These are phyloP conservation scores for Drosophila quinaria DNA, from an alignment of 2,888 invertebrate species.

Conservation along the genomic window DNA sequence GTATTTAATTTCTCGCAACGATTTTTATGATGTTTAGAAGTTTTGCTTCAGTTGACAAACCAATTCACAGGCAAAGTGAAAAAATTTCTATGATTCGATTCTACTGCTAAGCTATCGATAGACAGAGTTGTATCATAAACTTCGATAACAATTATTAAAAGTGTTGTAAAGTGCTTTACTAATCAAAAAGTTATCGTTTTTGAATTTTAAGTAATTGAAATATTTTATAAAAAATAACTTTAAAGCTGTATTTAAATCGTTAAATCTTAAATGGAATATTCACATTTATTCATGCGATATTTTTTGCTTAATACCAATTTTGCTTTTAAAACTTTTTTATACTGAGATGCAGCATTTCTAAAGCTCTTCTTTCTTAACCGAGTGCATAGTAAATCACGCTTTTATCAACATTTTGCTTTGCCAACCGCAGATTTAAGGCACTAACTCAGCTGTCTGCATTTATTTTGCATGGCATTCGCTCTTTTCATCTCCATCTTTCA, in stretches of 20 bases:
- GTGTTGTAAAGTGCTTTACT: conserved; percentile 1
- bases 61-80: conserved; percentile 73
- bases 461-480: conserved; percentile 55
- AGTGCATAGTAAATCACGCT: conserved; percentile 67
- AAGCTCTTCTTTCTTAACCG: conserved; percentile 37
- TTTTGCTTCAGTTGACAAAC: conserved; percentile 70
- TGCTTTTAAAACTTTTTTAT: conserved; percentile 23
- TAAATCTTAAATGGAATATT: conserved; percentile 1
- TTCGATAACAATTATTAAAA: background rate
- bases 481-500: conserved; percentile 19
- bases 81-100: background rate
- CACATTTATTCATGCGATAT: conserved; percentile 89
- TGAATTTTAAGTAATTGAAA: background rate
- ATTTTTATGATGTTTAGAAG: conserved; percentile 47
- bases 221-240: background rate
- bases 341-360: conserved; percentile 50
- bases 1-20: conserved; percentile 56
- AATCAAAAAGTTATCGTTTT: background rate
- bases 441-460: conserved; percentile 69
- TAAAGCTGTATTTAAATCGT: background rate
- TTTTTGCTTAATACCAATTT: conserved; percentile 16
- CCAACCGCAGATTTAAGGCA: conserved; percentile 66
- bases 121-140: background rate
- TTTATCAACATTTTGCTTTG: conserved; percentile 69
- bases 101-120: background rate